Conservation (phyloP, 2,113 vertebrate species). For the Etheostoma cragini region DNA sequence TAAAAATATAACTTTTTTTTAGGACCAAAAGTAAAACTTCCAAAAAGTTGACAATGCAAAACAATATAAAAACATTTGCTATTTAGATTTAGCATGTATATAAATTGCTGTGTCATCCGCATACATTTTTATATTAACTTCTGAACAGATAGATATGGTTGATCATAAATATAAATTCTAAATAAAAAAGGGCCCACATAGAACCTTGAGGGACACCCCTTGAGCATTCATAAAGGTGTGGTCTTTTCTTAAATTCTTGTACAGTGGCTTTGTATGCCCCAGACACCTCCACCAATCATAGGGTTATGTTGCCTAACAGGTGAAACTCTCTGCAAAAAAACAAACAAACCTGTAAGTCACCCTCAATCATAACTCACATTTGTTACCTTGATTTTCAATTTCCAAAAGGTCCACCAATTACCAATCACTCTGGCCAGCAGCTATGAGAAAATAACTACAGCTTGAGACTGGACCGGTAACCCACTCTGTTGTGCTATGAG, state of each 20-base stretch:
- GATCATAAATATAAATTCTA: not conserved
- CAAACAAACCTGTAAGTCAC: not conserved
- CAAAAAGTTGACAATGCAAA: not conserved
- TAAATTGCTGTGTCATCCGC: not conserved
- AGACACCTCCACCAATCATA: not conserved
- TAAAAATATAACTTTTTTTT: not conserved
- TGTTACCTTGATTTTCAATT: not conserved
- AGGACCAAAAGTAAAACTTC: not conserved
- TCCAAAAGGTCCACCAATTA: not conserved
- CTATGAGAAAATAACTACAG: not conserved
- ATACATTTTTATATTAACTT: not conserved
- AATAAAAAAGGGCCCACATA: not conserved
- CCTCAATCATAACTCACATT: not conserved
- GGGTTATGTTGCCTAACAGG: not conserved
- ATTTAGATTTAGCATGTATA: not conserved
- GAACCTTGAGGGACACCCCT: not conserved
- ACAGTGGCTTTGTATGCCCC: not conserved
- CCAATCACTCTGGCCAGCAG: not conserved
- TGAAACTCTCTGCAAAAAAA: not conserved
- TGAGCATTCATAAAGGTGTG: not conserved
- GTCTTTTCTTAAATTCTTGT: not conserved
- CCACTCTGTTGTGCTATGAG: not conserved
- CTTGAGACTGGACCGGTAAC: conserved; percentile 3
- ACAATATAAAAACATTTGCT: not conserved
- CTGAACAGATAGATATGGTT: not conserved